Evolutionary conservation across 2,113 vertebrate species (phyloP), one percentile per base, ranked within the genome.

Genomic region (Tragelaphus imberbis): DNA sequence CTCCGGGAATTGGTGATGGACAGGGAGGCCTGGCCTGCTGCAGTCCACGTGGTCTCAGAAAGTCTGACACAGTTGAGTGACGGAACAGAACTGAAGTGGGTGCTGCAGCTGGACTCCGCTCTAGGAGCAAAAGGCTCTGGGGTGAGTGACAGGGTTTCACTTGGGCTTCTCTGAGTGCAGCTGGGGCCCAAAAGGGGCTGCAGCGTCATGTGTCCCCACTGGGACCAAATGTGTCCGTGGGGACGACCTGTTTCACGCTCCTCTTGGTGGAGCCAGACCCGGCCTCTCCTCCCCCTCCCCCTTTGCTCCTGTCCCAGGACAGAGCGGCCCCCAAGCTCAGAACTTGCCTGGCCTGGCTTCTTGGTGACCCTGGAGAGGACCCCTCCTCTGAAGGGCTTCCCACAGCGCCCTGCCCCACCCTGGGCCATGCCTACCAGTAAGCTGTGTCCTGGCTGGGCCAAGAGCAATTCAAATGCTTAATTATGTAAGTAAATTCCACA

Each of bases 401-500:
- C 28, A 27, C 40, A 80, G 19, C 0, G 5, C 21, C 51, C 49
- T 11, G 21, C 82, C 51, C 19, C 33, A 8, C 28, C 13, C 59
- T 4, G 44, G 14, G 13, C 77, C 19, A 5, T 11, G 53, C 14
- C 16, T 2, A 1, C 47, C 2, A 16, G 56, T 15, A 49, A 91
- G 25, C 61, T 6, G 5, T 61, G 44, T 55, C 2, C 0, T 0
- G 28, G 47, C 55, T 5, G 11, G 58, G 30, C 27, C 3, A 0
- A 44, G 23, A 77, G 21, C 1, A 14, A 49, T 3, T 25, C 40
- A 49, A 49, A 80, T 19, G 49, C 86, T 84, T 86, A 77, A 93
- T 87, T 88, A 86, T 23, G 12, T 49, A 65, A 93, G 92, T 88
- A 94, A 92, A 96, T 75, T 47, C 80, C 56, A 96, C 84, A 44